phyloP scores from a whole-genome alignment of 2,888 invertebrate species.

The Dugesia japonica region DNA sequence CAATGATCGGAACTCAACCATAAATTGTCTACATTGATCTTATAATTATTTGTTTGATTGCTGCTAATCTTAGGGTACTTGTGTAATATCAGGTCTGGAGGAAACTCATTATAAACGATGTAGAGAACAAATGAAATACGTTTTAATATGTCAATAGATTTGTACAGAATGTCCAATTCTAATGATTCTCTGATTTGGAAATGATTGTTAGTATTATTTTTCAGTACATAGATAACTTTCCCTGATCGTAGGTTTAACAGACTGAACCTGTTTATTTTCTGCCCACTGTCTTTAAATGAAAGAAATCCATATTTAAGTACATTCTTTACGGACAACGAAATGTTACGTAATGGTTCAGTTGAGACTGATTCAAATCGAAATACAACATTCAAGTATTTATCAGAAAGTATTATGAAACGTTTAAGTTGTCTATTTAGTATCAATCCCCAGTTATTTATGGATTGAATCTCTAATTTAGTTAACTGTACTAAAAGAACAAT shows the following conservation, averaged over 20 bases:
- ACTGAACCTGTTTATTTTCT: background rate
- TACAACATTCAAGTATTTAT: background rate
- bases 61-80: background rate
- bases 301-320: background rate
- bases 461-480: background rate
- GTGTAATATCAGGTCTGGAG: background rate
- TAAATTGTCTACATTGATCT: background rate
- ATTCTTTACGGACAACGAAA: background rate
- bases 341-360: background rate
- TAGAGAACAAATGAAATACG: background rate
- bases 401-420: background rate
- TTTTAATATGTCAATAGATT: background rate
- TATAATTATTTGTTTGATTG: background rate
- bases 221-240: background rate
- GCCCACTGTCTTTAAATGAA: background rate
- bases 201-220: background rate
- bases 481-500: background rate
- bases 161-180: background rate
- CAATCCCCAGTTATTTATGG: background rate
- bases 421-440: background rate
- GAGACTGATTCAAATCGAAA: background rate
- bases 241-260: background rate
- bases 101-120: background rate
- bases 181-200: background rate
- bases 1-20: background rate